Conservation (phyloP, 2,888 invertebrate species). For the Anodontia alba region DNA sequence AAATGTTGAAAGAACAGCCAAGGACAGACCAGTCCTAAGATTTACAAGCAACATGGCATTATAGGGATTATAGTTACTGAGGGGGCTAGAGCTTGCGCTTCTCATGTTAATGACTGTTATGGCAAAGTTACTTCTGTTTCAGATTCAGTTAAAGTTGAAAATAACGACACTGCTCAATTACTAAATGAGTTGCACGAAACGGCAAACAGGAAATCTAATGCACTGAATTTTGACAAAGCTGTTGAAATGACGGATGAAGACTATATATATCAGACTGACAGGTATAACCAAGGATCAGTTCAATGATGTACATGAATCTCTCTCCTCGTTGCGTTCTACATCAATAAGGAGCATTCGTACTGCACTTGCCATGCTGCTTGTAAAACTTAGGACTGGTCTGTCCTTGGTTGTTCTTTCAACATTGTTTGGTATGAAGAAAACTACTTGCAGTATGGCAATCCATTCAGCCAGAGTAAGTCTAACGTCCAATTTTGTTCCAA, state of each 20-base stretch:
- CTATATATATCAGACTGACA: conserved; percentile 19
- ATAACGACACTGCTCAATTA: not conserved
- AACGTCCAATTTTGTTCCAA: conserved; percentile 35
- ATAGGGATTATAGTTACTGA: not conserved
- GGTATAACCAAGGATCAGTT: conserved; percentile 24
- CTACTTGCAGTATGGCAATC: conserved; percentile 44
- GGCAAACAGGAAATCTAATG: not conserved
- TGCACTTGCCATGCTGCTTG: conserved; percentile 44
- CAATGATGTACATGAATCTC: conserved; percentile 23
- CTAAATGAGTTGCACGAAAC: not conserved
- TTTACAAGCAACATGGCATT: conserved; percentile 40
- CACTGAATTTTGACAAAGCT: not conserved
- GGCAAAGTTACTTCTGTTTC: not conserved
- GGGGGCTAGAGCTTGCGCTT: not conserved
- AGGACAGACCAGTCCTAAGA: conserved; percentile 41
- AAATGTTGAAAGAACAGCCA: conserved; percentile 41
- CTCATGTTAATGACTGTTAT: not conserved
- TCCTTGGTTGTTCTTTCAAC: conserved; percentile 46
- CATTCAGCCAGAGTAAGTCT: conserved; percentile 35
- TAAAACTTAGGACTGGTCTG: conserved; percentile 43
- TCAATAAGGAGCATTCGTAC: conserved; percentile 33
- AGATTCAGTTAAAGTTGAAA: not conserved
- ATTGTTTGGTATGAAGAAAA: conserved; percentile 38
- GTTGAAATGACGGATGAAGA: conserved; percentile 23
- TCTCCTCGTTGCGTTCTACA: conserved; percentile 26